phyloP scores from a whole-genome alignment of 2,113 vertebrate genomes.

The Taurulus bubalis region DNA sequence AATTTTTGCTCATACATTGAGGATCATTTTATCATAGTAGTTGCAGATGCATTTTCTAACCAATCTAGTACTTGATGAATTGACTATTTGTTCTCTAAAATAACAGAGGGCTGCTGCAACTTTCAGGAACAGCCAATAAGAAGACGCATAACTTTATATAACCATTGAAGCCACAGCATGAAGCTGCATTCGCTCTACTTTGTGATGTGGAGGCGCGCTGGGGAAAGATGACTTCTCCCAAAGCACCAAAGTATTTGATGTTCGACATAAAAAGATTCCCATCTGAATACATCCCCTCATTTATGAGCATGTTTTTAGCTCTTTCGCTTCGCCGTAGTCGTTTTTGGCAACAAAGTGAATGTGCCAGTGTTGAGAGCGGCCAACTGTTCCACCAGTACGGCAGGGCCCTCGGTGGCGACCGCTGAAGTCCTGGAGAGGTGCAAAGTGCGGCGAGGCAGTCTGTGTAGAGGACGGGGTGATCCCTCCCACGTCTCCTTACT shows the following conservation, averaged over 20 bases:
- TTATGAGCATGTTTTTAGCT: neutral
- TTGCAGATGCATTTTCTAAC: neutral
- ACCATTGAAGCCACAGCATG: neutral
- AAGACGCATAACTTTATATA: neutral
- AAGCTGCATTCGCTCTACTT: neutral
- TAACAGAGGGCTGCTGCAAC: neutral
- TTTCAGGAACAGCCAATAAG: too few species aligned
- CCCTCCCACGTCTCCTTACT: conserved; percentile 75
- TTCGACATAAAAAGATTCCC: neutral
- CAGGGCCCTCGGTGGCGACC: conserved; percentile 49
- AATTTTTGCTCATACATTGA: neutral
- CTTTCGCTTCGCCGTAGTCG: conserved; percentile 13
- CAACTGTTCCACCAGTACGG: conserved; percentile 66
- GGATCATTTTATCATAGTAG: neutral
- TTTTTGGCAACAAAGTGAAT: conserved; percentile 46
- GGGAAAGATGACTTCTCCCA: neutral
- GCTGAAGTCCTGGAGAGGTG: conserved; percentile 68
- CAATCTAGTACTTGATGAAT: neutral
- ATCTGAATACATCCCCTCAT: neutral
- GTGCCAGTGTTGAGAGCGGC: conserved; percentile 47
- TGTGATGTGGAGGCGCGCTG: neutral
- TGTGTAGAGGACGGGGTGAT: conserved; percentile 63
- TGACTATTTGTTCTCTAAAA: neutral
- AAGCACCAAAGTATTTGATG: neutral
- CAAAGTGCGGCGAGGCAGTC: conserved; percentile 70